Evolutionary conservation across 2,797 vertebrate genomes (phyloP), one percentile per base, ranked within the genome.

Genomic region (Periophthalmus magnuspinnatus): DNA sequence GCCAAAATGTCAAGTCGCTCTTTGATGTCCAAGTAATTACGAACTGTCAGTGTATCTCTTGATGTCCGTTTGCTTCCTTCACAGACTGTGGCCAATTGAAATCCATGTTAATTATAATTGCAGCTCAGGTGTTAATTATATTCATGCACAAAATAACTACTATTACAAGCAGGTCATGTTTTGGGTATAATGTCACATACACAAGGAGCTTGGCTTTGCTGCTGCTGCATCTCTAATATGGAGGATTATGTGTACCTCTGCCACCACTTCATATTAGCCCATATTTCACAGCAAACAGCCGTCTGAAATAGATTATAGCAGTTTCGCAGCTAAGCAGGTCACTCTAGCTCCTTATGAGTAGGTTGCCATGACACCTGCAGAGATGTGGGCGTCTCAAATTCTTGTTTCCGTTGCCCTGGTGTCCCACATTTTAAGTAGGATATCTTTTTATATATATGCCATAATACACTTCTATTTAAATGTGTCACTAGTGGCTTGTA

Each of bases 291-390:
- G 77, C 57, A 74, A 77, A 83, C 59, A 55, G 24, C 17, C n/a
- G 14, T 75, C 69, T 75, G 62, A 69, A 77, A 71, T 24, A 57
- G 79, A 84, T 84, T 80, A 83, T 68, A 64, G 79, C 71, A 67
- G 72, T 68, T 73, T 70, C 70, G 77, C 83, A 81, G 71, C 65
- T 83, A 85, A 87, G 76, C 80, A 82, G 89, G 82, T 78, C 82
- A 86, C 67, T 36, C 68, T 48, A 50, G 76, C 72, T 77, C 76
- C 81, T 86, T 78, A 72, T 66, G 67, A 87, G 77, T 69, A 79
- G 71, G 85, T 77, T 87, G 82, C 85, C 71, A 84, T 91, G 88
- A 81, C 78, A 91, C 77, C 84, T 87, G 79, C 65, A 58, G 74
- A 83, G 81, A 33, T 81, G 79, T 74, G 84, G 74, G 71, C 66